These are phyloP conservation scores for Mesitornis unicolor DNA, from an alignment of 2,113 vertebrate genomes.

Conservation along the genomic window DNA sequence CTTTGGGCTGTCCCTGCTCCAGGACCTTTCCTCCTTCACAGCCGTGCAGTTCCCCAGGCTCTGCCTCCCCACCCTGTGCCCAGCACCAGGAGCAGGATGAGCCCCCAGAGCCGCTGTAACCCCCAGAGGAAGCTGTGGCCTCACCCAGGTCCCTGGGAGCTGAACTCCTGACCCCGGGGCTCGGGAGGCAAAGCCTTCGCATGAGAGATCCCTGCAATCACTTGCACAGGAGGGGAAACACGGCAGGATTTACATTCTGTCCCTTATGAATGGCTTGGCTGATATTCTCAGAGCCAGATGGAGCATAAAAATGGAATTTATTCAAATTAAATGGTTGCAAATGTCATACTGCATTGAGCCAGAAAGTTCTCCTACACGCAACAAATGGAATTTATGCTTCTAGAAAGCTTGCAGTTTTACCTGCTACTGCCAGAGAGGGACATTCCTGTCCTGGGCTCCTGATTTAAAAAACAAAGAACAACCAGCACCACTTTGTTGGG, in stretches of 20 bases:
- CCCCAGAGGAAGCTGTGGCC: background rate
- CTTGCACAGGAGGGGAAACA: background rate
- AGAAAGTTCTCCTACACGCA: conserved; percentile 11
- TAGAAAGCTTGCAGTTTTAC: background rate
- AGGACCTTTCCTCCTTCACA: background rate
- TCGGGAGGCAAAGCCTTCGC: background rate
- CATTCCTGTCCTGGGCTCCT: background rate
- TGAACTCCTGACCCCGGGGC: background rate
- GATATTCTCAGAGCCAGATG: conserved; percentile 25
- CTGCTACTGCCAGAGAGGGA: conserved; percentile 28
- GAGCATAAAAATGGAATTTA: conserved; percentile 52
- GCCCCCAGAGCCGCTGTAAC: background rate
- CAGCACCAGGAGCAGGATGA: too few species aligned
- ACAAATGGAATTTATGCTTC: background rate
- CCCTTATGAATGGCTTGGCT: conserved; percentile 48
- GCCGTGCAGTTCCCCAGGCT: accelerated
- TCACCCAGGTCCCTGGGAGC: background rate
- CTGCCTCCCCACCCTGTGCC: background rate
- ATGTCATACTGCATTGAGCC: conserved; percentile 39
- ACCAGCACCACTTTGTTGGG: background rate
- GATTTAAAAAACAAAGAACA: background rate
- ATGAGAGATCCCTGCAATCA: background rate
- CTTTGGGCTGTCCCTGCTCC: background rate
- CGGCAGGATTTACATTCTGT: conserved; percentile 43
- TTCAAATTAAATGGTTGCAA: conserved; percentile 62